Conservation (phyloP, 2,888 invertebrate genomes). For the Nomada fabriciana region DNA sequence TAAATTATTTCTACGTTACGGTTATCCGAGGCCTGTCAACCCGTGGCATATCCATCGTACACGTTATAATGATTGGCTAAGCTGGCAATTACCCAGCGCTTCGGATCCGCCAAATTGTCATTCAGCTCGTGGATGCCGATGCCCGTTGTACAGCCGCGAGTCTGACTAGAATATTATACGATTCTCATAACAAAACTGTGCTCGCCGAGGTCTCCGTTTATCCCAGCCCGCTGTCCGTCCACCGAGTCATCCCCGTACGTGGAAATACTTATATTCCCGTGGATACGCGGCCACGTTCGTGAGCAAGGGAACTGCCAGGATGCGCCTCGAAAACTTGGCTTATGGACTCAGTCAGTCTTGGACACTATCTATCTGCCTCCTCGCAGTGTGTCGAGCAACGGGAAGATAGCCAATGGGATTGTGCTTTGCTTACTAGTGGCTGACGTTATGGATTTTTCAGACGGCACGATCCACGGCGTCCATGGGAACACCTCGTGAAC, state of each 20-base stretch:
- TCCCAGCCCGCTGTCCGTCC: slow-evolving; percentile 52
- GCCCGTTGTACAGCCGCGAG: slow-evolving; percentile 82
- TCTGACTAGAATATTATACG: slow-evolving; percentile 83
- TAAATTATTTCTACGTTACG: slow-evolving; percentile 62
- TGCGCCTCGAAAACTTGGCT: slow-evolving; percentile 72
- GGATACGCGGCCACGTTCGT: slow-evolving; percentile 19
- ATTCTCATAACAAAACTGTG: slow-evolving; percentile 81
- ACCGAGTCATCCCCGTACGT: slow-evolving; percentile 59
- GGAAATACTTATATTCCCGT: slow-evolving; percentile 34
- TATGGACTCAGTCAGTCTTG: slow-evolving; percentile 58
- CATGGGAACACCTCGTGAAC: slow-evolving; percentile 74
- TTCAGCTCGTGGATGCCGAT: slow-evolving; percentile 79
- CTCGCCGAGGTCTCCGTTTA: slow-evolving; percentile 62
- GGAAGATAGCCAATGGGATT: slow-evolving; percentile 74
- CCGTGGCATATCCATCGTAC: slow-evolving; percentile 58
- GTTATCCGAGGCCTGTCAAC: slow-evolving; percentile 63
- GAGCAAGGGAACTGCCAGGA: slow-evolving; percentile 28
- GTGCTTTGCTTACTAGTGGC: slow-evolving; percentile 78
- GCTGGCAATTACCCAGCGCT: slow-evolving; percentile 83
- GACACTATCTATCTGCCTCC: slow-evolving; percentile 41
- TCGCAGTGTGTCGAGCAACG: slow-evolving; percentile 42
- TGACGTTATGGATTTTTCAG: slow-evolving; percentile 75
- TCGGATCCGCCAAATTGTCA: slow-evolving; percentile 79
- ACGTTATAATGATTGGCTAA: slow-evolving; percentile 80
- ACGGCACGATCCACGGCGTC: slow-evolving; percentile 63